These are phyloP conservation scores for Drosophila limbata DNA, from an alignment of 2,888 invertebrate genomes.

Conservation along the genomic window DNA sequence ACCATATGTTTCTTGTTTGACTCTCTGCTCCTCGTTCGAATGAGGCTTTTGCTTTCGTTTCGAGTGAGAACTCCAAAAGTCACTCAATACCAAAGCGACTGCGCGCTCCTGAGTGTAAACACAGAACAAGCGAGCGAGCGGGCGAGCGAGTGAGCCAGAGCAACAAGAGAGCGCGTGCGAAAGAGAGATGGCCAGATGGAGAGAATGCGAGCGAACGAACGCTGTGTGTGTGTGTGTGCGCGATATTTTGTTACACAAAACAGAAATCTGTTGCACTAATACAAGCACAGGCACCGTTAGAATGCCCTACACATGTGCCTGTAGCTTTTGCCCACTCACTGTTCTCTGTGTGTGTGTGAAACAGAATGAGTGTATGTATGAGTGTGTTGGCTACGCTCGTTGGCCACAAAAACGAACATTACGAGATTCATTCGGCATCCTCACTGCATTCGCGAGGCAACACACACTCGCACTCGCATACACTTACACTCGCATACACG, in stretches of 20 bases:
- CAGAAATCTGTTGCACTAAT: slow-evolving; percentile 68
- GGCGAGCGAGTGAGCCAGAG: slow-evolving; percentile 15
- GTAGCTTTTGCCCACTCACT: slow-evolving; percentile 48
- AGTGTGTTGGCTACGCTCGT: slow-evolving; percentile 24
- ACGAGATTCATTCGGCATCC: slow-evolving; percentile 65
- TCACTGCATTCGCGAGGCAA: slow-evolving; percentile 56
- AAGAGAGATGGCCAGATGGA: slow-evolving; percentile 16
- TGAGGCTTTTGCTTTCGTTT: slow-evolving; percentile 78
- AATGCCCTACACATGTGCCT: slow-evolving; percentile 36
- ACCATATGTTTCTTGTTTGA: slow-evolving; percentile 78
- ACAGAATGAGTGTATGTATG: slow-evolving; percentile 17
- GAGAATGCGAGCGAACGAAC: slow-evolving; percentile 2
- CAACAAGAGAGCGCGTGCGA: slow-evolving; percentile 26
- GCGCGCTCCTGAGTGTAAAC: slow-evolving; percentile 61
- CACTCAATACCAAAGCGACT: slow-evolving; percentile 65
- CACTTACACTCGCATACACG: background rate
- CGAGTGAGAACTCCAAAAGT: slow-evolving; percentile 49
- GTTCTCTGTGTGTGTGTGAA: slow-evolving; percentile 14
- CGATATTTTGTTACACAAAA: slow-evolving; percentile 79
- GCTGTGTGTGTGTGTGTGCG: slow-evolving; percentile 49
- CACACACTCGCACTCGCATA: slow-evolving; percentile 4
- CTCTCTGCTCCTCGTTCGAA: slow-evolving; percentile 20
- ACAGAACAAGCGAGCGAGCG: slow-evolving; percentile 10
- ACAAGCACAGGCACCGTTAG: slow-evolving; percentile 62
- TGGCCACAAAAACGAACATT: slow-evolving; percentile 42